These are phyloP conservation scores for Epizoanthus fatuus DNA, from an alignment of 92 coral and sea anemone species.

Conservation along the genomic window DNA sequence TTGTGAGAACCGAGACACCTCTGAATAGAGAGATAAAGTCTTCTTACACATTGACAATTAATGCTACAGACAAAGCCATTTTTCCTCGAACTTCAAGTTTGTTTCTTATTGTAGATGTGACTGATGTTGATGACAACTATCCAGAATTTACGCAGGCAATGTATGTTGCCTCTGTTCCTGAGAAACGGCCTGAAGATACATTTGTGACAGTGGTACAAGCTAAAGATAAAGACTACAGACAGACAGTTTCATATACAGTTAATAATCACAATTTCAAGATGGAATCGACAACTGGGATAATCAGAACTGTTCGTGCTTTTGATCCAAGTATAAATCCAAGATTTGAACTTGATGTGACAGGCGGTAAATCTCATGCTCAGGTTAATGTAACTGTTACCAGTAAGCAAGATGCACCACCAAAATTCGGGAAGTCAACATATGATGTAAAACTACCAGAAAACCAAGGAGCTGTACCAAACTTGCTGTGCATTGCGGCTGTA, in stretches of 20 bases:
- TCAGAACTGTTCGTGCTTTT: slow-evolving; percentile 60
- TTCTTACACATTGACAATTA: slow-evolving; percentile 64
- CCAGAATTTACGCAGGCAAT: slow-evolving; percentile 75
- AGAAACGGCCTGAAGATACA: slow-evolving; percentile 36
- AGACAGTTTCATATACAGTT: slow-evolving; percentile 38
- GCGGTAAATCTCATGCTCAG: slow-evolving; percentile 68
- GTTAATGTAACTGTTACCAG: slow-evolving; percentile 82
- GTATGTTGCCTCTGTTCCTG: slow-evolving; percentile 69
- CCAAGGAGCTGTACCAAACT: slow-evolving; percentile 64
- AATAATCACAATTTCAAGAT: slow-evolving; percentile 35
- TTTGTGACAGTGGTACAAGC: slow-evolving; percentile 72
- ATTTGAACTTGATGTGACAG: slow-evolving; percentile 70
- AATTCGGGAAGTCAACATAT: slow-evolving; percentile 69
- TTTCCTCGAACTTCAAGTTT: slow-evolving; percentile 73
- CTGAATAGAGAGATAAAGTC: slow-evolving; percentile 73
- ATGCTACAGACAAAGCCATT: slow-evolving; percentile 80
- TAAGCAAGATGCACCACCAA: slow-evolving; percentile 78
- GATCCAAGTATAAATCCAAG: slow-evolving; percentile 57
- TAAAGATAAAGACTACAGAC: slow-evolving; percentile 50
- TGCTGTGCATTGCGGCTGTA: slow-evolving; percentile 85
- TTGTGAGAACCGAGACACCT: slow-evolving; percentile 45
- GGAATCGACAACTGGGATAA: slow-evolving; percentile 76
- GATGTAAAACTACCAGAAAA: slow-evolving; percentile 77
- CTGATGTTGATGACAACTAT: slow-evolving; percentile 76
- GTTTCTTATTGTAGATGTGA: slow-evolving; percentile 72